Conservation (phyloP, 2,113 vertebrate genomes). For the Psettodes erumei region DNA sequence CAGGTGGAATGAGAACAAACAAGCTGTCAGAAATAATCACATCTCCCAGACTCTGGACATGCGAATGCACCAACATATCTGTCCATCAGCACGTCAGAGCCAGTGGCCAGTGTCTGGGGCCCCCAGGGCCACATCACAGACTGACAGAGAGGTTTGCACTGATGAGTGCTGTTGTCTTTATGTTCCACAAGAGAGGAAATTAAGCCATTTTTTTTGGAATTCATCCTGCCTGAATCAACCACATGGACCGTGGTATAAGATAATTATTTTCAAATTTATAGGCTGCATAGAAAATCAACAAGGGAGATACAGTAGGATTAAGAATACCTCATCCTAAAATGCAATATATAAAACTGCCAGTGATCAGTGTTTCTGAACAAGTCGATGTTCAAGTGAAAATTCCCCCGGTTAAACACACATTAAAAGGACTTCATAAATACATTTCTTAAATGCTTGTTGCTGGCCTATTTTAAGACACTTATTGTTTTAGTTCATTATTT, state of each 20-base stretch:
- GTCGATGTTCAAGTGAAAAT: constrained; percentile 9
- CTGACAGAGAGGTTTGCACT: constrained; percentile 49
- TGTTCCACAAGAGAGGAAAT: constrained; percentile 55
- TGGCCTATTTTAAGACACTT: constrained; percentile 39
- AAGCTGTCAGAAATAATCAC: constrained; percentile 83
- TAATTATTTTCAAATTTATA: not conserved
- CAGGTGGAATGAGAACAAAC: constrained; percentile 84
- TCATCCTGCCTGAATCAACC: not conserved
- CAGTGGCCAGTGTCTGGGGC: constrained; percentile 52
- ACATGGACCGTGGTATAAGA: not conserved
- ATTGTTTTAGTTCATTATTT: constrained; percentile 46
- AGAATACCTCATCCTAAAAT: not conserved
- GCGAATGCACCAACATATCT: constrained; percentile 75
- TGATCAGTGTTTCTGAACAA: not conserved
- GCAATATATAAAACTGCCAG: not conserved
- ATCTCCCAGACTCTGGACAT: constrained; percentile 71
- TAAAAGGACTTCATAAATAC: constrained; percentile 12
- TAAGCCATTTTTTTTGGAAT: constrained; percentile 17
- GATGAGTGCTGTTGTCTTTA: constrained; percentile 61
- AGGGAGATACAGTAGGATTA: not conserved
- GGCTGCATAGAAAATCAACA: not conserved
- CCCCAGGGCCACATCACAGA: constrained; percentile 57
- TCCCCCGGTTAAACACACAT: not conserved
- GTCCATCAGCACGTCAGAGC: constrained; percentile 67
- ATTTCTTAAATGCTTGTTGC: constrained; percentile 22